Evolutionary conservation across 2,888 invertebrate genomes (phyloP).

Genomic region (Athalia rosae): DNA sequence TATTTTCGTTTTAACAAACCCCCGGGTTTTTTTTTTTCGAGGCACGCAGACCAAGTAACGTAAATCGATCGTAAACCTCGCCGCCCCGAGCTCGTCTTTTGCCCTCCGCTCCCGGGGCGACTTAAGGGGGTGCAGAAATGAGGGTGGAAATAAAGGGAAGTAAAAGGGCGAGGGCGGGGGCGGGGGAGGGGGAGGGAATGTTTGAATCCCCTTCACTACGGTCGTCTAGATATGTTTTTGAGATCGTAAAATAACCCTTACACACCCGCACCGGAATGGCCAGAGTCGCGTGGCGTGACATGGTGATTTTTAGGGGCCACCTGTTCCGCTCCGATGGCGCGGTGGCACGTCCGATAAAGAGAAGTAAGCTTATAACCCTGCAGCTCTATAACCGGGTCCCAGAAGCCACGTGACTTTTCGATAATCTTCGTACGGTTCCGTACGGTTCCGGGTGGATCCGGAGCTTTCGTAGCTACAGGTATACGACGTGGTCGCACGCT

Average conservation of each 20-base stretch:
- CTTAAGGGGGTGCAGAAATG: neutral
- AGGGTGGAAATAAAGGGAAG: neutral
- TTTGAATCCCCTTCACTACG: slow-evolving; percentile 16
- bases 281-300: slow-evolving; percentile 45
- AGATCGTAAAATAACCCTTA: slow-evolving; percentile 44
- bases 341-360: slow-evolving; percentile 51
- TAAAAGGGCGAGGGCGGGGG: neutral
- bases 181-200: neutral
- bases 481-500: neutral
- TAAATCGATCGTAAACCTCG: slow-evolving; percentile 44
- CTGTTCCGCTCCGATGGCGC: slow-evolving; percentile 56
- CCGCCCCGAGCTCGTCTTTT: slow-evolving; percentile 17
- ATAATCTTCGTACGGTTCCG: neutral
- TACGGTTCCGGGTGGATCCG: neutral
- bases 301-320: slow-evolving; percentile 55
- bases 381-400: neutral
- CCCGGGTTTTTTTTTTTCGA: slow-evolving; percentile 4
- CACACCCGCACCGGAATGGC: slow-evolving; percentile 37
- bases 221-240: slow-evolving; percentile 40
- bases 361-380: neutral
- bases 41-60: slow-evolving; percentile 7
- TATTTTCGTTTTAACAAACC: neutral
- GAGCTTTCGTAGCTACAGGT: neutral
- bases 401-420: slow-evolving; percentile 36
- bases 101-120: neutral